phyloP scores from a whole-genome alignment of 2,888 invertebrate genomes.

The Tenthredo mesomela region DNA sequence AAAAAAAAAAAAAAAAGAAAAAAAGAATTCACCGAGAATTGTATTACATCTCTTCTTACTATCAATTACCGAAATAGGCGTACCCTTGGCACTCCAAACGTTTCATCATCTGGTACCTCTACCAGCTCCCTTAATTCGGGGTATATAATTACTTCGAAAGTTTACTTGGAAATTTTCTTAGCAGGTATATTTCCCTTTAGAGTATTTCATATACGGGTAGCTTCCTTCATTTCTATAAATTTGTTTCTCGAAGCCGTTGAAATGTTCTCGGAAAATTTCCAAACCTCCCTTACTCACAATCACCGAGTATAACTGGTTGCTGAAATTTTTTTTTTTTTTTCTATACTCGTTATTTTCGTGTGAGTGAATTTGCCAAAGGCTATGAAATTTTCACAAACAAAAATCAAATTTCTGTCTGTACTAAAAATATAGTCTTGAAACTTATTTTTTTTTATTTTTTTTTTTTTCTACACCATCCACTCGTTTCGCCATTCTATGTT shows the following conservation, averaged over 20 bases:
- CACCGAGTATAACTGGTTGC: too few species aligned
- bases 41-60: neutral
- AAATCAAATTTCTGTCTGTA: too few species aligned
- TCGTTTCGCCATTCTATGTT: neutral
- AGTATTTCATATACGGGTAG: slow-evolving; percentile 42
- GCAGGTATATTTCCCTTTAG: neutral
- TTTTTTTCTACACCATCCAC: neutral
- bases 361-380: too few species aligned
- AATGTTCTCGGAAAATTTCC: neutral
- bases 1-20: neutral
- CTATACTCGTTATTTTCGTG: too few species aligned
- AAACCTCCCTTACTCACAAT: slow-evolving; percentile 2
- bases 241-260: slow-evolving; percentile 15
- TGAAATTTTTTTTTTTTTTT: too few species aligned
- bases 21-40: neutral
- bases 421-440: too few species aligned
- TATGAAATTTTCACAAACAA: too few species aligned
- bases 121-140: neutral
- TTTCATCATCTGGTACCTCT: neutral
- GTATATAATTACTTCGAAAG: slow-evolving; percentile 44
- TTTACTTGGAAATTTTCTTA: slow-evolving; percentile 35
- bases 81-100: neutral
- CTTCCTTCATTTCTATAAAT: slow-evolving; percentile 22
- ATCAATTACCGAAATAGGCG: neutral
- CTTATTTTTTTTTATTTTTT: neutral